Evolutionary conservation across 2,113 vertebrate species (phyloP).

Genomic region (Silurus meridionalis): DNA sequence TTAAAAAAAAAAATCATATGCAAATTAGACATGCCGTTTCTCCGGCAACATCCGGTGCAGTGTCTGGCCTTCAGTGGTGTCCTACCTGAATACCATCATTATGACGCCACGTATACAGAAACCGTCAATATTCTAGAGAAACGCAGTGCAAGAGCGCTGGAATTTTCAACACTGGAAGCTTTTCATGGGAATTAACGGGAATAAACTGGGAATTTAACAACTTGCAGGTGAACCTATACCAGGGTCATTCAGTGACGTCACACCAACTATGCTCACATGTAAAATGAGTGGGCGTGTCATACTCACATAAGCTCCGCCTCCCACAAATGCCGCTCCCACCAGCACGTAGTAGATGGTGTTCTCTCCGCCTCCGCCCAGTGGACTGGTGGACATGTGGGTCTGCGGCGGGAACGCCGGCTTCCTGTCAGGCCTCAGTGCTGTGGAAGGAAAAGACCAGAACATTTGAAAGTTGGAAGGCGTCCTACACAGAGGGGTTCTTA

Average conservation of each 20-base stretch:
- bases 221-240: too few relatives aligned
- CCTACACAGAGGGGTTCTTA: too few relatives aligned
- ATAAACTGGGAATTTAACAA: too few relatives aligned
- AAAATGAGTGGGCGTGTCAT: neutral
- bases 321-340: constrained; percentile 77
- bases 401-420: constrained; percentile 56
- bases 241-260: neutral
- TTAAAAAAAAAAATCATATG: constrained; percentile 40
- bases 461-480: neutral
- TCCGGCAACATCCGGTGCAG: neutral
- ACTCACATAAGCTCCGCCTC: constrained; percentile 80
- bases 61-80: too few relatives aligned
- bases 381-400: constrained; percentile 77
- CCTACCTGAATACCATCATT: too few relatives aligned
- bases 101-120: too few relatives aligned
- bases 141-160: too few relatives aligned
- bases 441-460: neutral
- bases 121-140: too few relatives aligned
- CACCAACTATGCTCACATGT: neutral
- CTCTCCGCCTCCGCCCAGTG: constrained; percentile 74
- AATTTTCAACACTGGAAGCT: too few relatives aligned
- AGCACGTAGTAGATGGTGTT: constrained; percentile 79
- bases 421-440: constrained; percentile 66
- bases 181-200: too few relatives aligned
- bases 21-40: neutral